These are phyloP conservation scores for Trochalopteron elliotii DNA, from an alignment of 2,113 vertebrate genomes.

Conservation along the genomic window DNA sequence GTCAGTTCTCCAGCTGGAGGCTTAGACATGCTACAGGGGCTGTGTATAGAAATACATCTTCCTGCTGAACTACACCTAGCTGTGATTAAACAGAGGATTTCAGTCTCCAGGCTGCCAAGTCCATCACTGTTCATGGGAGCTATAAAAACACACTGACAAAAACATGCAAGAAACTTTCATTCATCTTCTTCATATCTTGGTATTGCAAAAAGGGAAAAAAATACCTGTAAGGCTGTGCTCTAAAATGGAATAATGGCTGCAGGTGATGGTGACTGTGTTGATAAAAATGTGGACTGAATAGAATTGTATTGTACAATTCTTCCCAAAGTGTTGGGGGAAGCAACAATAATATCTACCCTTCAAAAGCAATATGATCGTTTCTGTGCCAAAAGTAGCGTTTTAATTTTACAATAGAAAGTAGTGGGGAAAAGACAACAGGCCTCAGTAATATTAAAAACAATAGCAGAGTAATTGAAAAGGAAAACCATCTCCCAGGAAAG, in stretches of 20 bases:
- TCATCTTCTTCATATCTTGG: slow-evolving; percentile 28
- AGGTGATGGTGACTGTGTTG: neutral
- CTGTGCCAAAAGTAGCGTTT: slow-evolving; percentile 10
- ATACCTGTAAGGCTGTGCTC: neutral
- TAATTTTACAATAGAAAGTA: neutral
- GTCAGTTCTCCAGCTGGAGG: neutral
- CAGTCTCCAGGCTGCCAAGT: slow-evolving; percentile 38
- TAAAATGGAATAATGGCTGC: slow-evolving; percentile 9
- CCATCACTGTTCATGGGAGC: neutral
- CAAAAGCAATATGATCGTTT: neutral
- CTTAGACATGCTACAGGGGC: neutral
- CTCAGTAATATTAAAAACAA: slow-evolving; percentile 1
- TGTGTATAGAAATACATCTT: neutral
- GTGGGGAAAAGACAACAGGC: neutral
- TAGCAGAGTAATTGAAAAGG: neutral
- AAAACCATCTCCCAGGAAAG: neutral
- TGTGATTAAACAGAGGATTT: slow-evolving; percentile 61
- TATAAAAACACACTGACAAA: slow-evolving; percentile 40
- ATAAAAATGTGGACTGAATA: slow-evolving; percentile 49
- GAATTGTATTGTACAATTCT: neutral
- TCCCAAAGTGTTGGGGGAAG: neutral
- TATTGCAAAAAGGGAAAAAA: slow-evolving; percentile 15
- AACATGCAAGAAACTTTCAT: slow-evolving; percentile 36
- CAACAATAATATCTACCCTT: slow-evolving; percentile 1
- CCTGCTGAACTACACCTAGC: neutral